Base-by-base conservation (phyloP, 1,140 invertebrate species). In the Whitmania pigra region DNA sequence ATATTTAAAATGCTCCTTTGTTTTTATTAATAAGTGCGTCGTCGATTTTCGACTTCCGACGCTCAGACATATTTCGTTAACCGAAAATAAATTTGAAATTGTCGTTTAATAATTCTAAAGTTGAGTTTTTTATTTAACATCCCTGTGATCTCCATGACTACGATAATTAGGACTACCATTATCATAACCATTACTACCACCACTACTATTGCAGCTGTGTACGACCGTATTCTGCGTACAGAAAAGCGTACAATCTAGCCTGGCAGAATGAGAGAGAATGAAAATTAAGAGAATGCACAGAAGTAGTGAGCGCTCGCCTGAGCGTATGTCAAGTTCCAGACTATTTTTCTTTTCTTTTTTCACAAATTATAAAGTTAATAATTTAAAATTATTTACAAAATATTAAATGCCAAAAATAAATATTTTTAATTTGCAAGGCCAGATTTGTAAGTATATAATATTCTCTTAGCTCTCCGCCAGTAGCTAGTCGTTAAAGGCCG, bases 111-210 rank as follows among this genome's bases (percentile, higher is more conserved):
- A 13, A 63, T 13, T n/a, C 2, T 17, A 20, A 20, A 0, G 29
- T 22, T n/a, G 15, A 63, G 29, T 63, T 63, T 18, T 2, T 31
- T 63, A 63, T 63, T 63, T 63, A 63, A 22, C 3, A 17, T 13
- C 11, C 11, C 0, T 1, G 29, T 31, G 22, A 63, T 31, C 57
- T 25, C 57, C 57, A 63, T 31, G 22, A n/a, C 57, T 63, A 63
- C 57, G 22, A 15, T 31, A 25, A 63, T 31, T 63, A 15, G 22
- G 22, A 63, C 57, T 63, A 63, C 57, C 57, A 63, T 31, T 63
- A 63, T 20, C 57, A 63, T 31, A 25, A 63, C 57, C 57, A 63
- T 31, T 63, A 63, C 57, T 63, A 63, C 57, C 18, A 63, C 57
- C 29, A 63, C 57, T 63, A 63, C 57, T 63, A 63, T 20, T 63